These are phyloP conservation scores for Sebastes minor DNA, from an alignment of 2,797 vertebrate genomes.

Conservation along the genomic window DNA sequence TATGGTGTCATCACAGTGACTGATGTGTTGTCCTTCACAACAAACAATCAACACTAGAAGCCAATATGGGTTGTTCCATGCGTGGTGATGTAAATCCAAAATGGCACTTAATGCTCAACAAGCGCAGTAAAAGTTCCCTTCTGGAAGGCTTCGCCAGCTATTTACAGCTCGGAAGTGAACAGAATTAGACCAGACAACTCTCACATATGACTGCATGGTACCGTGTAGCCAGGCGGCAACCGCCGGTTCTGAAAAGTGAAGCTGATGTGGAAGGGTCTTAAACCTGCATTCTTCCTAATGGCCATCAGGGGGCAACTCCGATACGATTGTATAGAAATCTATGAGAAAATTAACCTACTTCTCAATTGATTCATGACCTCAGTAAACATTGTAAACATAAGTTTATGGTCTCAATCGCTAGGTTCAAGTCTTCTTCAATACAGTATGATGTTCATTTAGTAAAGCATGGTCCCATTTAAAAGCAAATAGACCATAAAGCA, in stretches of 20 bases:
- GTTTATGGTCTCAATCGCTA: too few relatives aligned
- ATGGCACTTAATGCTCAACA: slow-evolving; percentile 32
- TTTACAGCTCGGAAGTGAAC: not conserved
- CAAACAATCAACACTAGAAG: slow-evolving; percentile 36
- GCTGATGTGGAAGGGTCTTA: not conserved
- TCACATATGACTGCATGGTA: not conserved
- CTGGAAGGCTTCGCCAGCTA: not conserved
- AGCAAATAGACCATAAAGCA: too few relatives aligned
- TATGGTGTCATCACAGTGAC: slow-evolving; percentile 66
- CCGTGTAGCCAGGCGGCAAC: not conserved
- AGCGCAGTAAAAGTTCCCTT: slow-evolving; percentile 12
- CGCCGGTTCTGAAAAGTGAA: not conserved
- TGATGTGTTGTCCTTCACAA: slow-evolving; percentile 60
- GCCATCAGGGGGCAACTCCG: too few relatives aligned
- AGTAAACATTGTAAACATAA: too few relatives aligned
- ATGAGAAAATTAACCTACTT: too few relatives aligned
- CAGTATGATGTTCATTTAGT: accelerated
- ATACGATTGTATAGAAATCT: too few relatives aligned
- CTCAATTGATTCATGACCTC: too few relatives aligned
- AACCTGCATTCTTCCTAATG: too few relatives aligned
- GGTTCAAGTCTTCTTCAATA: accelerated
- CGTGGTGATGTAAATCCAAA: slow-evolving; percentile 42
- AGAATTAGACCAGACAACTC: not conserved
- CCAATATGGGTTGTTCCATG: slow-evolving; percentile 2
- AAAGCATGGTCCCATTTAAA: accelerated